Evolutionary conservation across 2,797 vertebrate genomes (phyloP), one percentile per base, ranked within the genome.

Genomic region (Periophthalmus magnuspinnatus): DNA sequence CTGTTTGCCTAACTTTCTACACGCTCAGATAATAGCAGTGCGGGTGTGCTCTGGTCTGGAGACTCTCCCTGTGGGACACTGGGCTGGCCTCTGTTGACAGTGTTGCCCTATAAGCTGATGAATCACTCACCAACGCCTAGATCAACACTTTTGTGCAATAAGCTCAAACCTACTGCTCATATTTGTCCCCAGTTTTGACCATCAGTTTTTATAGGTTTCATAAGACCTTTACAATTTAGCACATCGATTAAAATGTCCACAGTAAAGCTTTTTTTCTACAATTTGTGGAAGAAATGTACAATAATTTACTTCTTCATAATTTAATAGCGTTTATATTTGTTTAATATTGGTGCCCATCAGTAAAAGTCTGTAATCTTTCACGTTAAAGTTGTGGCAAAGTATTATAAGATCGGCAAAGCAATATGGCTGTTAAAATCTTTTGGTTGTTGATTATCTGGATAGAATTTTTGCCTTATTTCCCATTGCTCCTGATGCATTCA

Each of bases 111-210:
- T 76, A 75, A 83, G 69, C 69, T 66, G 67, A 82, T 89, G 89
- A 90, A 80, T 90, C 75, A 78, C 70, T 59, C 70, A 32, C 77
- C 73, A 81, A 87, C 67, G 71, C 86, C 77, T 70, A 34, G 38
- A 65, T 61, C 71, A 65, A 75, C 48, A 58, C 76, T 19, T 45
- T 80, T 86, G 83, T 75, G 71, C 79, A 90, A 81, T 9, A 17
- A 48, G 52, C 34, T 57, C 33, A 21, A 65, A 69, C 21, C 56
- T 58, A 69, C 68, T 65, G 69, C 70, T 33, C 72, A 77, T 7
- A 11, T 55, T 68, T 63, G 34, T 61, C 58, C 67, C 24, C 5
- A 22, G 65, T 48, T 38, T 57, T 74, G 48, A 16, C 4, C 41
- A 45, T 16, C 14, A 3, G 14, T 45, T 45, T 45, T 13, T 14